Evolutionary conservation across 1,140 invertebrate genomes (phyloP).

Genomic region (Linepithema humile): DNA sequence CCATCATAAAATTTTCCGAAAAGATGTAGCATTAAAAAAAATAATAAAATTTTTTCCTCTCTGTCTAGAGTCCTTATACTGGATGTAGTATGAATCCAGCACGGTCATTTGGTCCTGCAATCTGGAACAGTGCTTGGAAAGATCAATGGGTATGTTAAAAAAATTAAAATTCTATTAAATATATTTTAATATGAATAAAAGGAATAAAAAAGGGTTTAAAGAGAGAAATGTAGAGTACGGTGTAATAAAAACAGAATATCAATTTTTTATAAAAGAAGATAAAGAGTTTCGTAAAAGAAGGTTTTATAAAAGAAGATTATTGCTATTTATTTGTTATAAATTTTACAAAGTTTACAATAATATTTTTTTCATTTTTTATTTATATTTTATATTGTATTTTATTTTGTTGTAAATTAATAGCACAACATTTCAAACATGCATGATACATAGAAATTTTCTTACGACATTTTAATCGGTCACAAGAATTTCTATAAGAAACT

Average conservation of each 20-base stretch:
- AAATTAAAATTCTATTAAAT: background rate
- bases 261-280: too few species aligned
- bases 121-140: slow-evolving; percentile 88
- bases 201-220: too few species aligned
- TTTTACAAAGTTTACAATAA: too few species aligned
- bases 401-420: background rate
- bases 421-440: too few species aligned
- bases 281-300: too few species aligned
- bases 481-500: background rate
- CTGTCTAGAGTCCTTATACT: slow-evolving; percentile 86
- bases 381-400: too few species aligned
- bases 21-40: background rate
- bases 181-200: background rate
- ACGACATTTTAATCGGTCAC: background rate
- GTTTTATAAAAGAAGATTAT: too few species aligned
- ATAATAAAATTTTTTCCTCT: background rate
- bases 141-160: slow-evolving; percentile 88
- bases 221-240: too few species aligned
- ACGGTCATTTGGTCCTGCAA: slow-evolving; percentile 90
- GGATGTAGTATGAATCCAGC: slow-evolving; percentile 93
- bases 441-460: background rate
- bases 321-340: too few species aligned
- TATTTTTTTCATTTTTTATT: too few species aligned
- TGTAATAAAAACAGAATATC: too few species aligned
- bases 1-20: background rate